phyloP scores from a whole-genome alignment of 2,888 invertebrate genomes.

The Punctoribates punctum region DNA sequence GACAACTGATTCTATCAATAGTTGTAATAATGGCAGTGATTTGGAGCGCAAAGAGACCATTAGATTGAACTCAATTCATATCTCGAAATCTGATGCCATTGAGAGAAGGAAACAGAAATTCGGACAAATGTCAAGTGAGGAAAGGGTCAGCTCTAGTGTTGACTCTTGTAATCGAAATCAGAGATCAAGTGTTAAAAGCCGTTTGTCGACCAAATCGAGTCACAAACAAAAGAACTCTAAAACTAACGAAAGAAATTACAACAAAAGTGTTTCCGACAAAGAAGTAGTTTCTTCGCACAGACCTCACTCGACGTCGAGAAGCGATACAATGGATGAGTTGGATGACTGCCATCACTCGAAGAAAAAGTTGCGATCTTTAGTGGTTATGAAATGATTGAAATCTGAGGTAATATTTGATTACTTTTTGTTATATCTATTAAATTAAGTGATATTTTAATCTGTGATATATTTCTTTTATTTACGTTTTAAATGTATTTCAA shows the following conservation, averaged over 20 bases:
- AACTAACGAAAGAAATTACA: background rate
- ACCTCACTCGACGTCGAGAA: background rate
- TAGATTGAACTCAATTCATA: background rate
- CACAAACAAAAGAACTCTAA: background rate
- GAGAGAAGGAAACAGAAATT: slow-evolving; percentile 23
- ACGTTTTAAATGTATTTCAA: background rate
- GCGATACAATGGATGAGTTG: background rate
- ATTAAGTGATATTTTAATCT: slow-evolving; percentile 13
- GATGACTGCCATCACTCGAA: slow-evolving; percentile 7
- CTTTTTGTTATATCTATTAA: background rate
- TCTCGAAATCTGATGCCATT: background rate
- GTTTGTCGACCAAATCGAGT: background rate
- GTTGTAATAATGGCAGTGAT: background rate
- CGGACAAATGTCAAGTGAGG: background rate
- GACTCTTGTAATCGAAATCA: background rate
- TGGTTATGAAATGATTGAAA: slow-evolving; percentile 28
- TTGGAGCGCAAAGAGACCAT: background rate
- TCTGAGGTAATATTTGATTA: slow-evolving; percentile 11
- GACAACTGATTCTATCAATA: background rate
- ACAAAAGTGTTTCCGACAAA: background rate
- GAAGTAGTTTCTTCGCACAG: background rate
- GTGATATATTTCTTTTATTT: slow-evolving; percentile 9
- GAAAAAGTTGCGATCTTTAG: slow-evolving; percentile 36
- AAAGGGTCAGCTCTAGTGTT: background rate
- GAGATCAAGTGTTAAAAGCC: background rate